Evolutionary conservation across 2,888 invertebrate genomes (phyloP), one percentile per base, ranked within the genome.

Genomic region (Malthinus flaveolus): DNA sequence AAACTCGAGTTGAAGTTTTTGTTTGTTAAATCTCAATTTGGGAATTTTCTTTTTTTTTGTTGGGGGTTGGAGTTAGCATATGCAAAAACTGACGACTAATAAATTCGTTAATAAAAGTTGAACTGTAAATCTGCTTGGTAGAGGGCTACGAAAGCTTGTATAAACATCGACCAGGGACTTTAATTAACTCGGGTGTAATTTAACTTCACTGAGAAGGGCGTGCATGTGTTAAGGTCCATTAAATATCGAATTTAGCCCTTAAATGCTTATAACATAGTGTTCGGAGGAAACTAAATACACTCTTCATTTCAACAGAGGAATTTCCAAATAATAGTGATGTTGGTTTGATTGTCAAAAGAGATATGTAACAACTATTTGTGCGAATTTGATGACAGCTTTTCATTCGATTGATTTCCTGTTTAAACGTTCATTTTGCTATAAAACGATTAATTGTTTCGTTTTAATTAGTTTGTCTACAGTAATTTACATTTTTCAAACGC

Each of bases 141-240:
- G 56, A 23, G 54, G 54, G 53, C 33, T 23, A 23, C 5, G 23
- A 33, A 53, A 59, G 63, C 64, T 55, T 66, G 65, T 67, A 67
- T 71, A 73, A 73, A 73, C 71, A 73, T 65, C 70, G 68, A 62
- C 70, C 64, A 60, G 70, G 68, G 71, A 73, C 71, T 72, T 72
- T 73, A 73, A 73, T 73, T 73, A 73, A 73, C 72, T 68, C 71
- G 66, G 64, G 70, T 66, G 71, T 72, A 73, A 73, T 71, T 71
- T 68, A 67, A 68, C 66, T 68, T 68, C 64, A 61, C 66, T 66
- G 64, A 53, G 66, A 65, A 68, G 67, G 66, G 68, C 66, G 68
- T 69, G 66, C 64, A 65, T 66, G 63, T 65, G 66, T 67, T 65
- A 56, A 61, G 62, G 59, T 66, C 62, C 65, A 68, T 68, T 68